Evolutionary conservation across 2,888 invertebrate species (phyloP).

Genomic region (Eupeodes luniger): DNA sequence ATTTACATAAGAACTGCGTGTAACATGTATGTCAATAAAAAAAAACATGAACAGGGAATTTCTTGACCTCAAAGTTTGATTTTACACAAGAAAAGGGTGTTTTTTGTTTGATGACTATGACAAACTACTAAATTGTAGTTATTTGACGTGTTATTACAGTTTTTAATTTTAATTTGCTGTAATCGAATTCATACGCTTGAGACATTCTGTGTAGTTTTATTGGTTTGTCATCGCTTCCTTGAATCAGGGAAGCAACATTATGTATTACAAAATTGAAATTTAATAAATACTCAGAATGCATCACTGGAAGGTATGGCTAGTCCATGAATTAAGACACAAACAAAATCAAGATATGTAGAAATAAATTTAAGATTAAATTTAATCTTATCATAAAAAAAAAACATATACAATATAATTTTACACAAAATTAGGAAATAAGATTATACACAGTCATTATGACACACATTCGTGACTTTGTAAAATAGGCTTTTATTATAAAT

Average conservation of each 20-base stretch:
- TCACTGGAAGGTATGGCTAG: not conserved
- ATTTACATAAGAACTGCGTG: conserved; percentile 40
- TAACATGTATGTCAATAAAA: conserved; percentile 54
- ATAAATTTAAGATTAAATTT: not conserved
- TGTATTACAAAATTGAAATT: not conserved
- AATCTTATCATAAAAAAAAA: conserved; percentile 15
- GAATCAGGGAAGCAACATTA: not conserved
- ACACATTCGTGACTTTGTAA: conserved; percentile 29
- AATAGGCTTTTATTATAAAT: not conserved
- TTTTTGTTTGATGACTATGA: not conserved
- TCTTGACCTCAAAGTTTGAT: conserved; percentile 44
- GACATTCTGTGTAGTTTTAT: not conserved
- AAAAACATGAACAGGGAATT: conserved; percentile 29
- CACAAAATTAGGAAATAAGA: not conserved
- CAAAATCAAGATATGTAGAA: not conserved
- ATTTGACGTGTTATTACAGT: not conserved
- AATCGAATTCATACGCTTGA: not conserved
- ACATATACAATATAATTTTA: not conserved
- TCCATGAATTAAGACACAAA: not conserved
- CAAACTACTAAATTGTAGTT: not conserved
- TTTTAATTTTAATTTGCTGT: not conserved
- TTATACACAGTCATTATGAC: not conserved
- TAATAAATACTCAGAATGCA: not conserved
- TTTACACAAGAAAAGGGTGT: not conserved
- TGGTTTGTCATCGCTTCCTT: not conserved